Evolutionary conservation across 1,140 invertebrate species (phyloP), one percentile per base, ranked within the genome.

Genomic region (Meloidogyne hapla): DNA sequence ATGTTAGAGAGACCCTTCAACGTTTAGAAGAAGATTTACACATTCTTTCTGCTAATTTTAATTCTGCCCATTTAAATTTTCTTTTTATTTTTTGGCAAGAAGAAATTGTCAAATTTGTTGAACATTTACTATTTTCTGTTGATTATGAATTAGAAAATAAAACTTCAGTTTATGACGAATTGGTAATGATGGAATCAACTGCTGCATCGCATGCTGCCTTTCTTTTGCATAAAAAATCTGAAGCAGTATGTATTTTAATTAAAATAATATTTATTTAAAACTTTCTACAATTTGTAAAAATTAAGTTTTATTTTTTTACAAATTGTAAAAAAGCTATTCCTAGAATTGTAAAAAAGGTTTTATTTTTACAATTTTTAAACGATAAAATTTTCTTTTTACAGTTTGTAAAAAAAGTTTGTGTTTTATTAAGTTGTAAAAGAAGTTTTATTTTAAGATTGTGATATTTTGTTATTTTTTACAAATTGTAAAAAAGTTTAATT

Each of bases 11-110:
- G 10, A 48, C 82, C 18, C 65, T 81, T 3, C 69, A 68, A 33
- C 62, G 65, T 25, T 45, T 81, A 21, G 62, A 63, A 26, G 73
- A 84, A 64, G 78, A 81, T 45, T 79, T 83, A n/a, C 21, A 56
- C n/a, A 68, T 72, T 40, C 40, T 81, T 77, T 38, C 40, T 45
- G 75, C 76, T 4, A 74, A 77, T 72, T 73, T 77, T 42, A 76
- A 56, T 56, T 48, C 63, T 9, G 23, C 15, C 13, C 26, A 80
- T 21, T 72, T 78, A 10, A 15, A 80, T 15, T 40, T 66, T 38
- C 25, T 78, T 21, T 18, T 68, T 45, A 38, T 78, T 33, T 62
- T 80, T 48, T 78, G 77, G 77, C 65, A 78, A 42, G 75, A 48
- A 18, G 77, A 78, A 79, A 45, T 70, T 8, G 56, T 78, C 21